Conservation (phyloP, 2,797 vertebrate genomes). For the Chlorospingus semifuscus region DNA sequence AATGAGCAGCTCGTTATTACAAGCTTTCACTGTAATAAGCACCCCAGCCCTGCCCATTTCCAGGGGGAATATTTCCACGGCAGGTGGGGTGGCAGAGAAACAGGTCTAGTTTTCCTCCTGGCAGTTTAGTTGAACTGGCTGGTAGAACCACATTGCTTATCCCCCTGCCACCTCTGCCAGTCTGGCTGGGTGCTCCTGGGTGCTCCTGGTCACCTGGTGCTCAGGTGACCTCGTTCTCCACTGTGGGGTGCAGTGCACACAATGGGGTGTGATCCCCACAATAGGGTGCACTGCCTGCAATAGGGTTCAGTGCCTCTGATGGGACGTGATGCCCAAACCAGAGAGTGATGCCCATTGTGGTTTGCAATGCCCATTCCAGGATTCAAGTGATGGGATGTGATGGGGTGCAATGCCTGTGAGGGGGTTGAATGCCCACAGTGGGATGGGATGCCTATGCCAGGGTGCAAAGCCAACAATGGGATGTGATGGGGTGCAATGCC, state of each 20-base stretch:
- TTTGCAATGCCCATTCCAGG: background rate
- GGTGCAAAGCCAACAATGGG: background rate
- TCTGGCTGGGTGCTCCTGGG: background rate
- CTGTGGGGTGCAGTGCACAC: background rate
- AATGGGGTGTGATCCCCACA: accelerated
- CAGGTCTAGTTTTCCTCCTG: background rate
- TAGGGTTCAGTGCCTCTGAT: too few species aligned
- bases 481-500: background rate
- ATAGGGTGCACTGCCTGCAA: background rate
- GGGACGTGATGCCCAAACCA: accelerated
- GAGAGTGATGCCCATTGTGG: background rate
- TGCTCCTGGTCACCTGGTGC: background rate
- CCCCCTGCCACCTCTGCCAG: background rate
- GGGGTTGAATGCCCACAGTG: accelerated
- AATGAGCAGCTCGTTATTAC: background rate
- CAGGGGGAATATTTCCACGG: background rate
- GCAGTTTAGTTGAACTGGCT: background rate
- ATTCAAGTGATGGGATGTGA: background rate
- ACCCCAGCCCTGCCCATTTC: background rate
- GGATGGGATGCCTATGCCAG: background rate
- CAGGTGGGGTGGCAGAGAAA: background rate
- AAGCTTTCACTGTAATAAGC: background rate
- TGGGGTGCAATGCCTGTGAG: background rate
- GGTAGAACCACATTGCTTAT: background rate
- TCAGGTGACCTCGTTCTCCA: background rate